Base-by-base conservation (phyloP, 2,113 vertebrate genomes). In the Pachypanchax playfairii region DNA sequence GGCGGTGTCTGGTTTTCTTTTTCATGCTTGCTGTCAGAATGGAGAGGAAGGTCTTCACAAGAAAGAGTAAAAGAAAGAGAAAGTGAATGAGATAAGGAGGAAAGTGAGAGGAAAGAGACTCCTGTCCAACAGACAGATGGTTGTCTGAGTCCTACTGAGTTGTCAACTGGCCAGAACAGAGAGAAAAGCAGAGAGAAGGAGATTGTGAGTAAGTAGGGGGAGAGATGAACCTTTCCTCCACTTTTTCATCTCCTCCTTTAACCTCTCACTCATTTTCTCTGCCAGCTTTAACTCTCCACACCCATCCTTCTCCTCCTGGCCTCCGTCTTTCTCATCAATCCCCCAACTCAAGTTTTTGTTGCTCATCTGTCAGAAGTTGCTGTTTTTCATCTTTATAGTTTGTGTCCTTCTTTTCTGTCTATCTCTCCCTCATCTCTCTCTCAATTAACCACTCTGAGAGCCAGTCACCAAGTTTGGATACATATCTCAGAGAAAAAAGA, bases 81-180 rank as follows among this genome's bases (percentile, higher is more conserved):
- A 41, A 56, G n/a, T n/a, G 21, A 57, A 18, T 38, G 29, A 60
- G 65, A 63, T 55, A 53, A 60, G 58, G 57, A 72, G 55, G 41
- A 11, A 35, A 69, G 47, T 28, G 46, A 49, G 17, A 64, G 58
- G 46, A 20, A 62, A 74, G 77, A 49, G 52, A 39, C 64, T 79
- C 60, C 65, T 73, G 51, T 75, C 74, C 67, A 77, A 62, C 28
- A 80, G 80, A 82, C 85, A 89, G 87, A 89, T 89, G 85, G 87
- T 82, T 9, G 73, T 78, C 70, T 59, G 77, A 78, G 78, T 87
- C 87, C 84, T 75, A 82, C 85, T 62, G 82, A 77, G 87, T 76
- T 89, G 87, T 85, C 80, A 70, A 80, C 64, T 42, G 67, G 82
- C 87, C 87, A 89, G 77, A 29, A 56, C 42, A 77, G 50, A 80